These are phyloP conservation scores for Orchestes rusci DNA, from an alignment of 2,888 invertebrate genomes.

Conservation along the genomic window DNA sequence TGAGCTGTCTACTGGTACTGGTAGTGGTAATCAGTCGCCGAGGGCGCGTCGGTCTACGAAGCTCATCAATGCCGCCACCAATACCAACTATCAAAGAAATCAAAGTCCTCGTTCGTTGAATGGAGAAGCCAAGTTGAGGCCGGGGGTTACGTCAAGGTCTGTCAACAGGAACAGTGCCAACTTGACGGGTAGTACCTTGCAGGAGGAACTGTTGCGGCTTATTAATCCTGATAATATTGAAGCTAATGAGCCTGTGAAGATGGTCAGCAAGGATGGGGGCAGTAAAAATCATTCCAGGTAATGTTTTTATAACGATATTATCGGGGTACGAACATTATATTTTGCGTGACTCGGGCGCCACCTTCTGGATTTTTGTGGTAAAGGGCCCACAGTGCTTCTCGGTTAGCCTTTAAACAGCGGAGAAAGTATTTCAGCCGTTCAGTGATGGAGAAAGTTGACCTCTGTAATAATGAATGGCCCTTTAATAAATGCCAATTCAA, in stretches of 20 bases:
- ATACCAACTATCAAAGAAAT: conserved; percentile 46
- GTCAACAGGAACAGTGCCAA: conserved; percentile 56
- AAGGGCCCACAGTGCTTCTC: too few species aligned
- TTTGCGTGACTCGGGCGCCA: too few species aligned
- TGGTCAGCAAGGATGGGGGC: conserved; percentile 7
- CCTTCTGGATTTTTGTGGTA: too few species aligned
- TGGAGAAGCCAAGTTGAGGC: conserved; percentile 51
- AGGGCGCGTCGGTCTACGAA: conserved; percentile 45
- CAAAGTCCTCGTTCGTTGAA: conserved; percentile 53
- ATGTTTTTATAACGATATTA: too few species aligned
- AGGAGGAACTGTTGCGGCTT: conserved; percentile 83
- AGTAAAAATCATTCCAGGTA: conserved; percentile 25
- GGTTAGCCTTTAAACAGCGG: too few species aligned
- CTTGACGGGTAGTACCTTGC: conserved; percentile 55
- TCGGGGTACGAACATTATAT: too few species aligned
- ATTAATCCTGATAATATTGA: conserved; percentile 71
- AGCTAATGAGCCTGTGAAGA: conserved; percentile 31
- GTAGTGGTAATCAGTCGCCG: conserved; percentile 50
- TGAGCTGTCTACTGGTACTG: conserved; percentile 46
- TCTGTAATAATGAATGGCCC: too few species aligned
- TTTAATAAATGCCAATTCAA: too few species aligned
- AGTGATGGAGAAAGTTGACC: too few species aligned
- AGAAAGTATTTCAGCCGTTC: too few species aligned
- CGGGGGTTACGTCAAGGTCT: conserved; percentile 44
- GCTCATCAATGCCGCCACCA: conserved; percentile 36